Evolutionary conservation across 2,113 vertebrate species (phyloP).

Genomic region (Tylochromis polylepis): DNA sequence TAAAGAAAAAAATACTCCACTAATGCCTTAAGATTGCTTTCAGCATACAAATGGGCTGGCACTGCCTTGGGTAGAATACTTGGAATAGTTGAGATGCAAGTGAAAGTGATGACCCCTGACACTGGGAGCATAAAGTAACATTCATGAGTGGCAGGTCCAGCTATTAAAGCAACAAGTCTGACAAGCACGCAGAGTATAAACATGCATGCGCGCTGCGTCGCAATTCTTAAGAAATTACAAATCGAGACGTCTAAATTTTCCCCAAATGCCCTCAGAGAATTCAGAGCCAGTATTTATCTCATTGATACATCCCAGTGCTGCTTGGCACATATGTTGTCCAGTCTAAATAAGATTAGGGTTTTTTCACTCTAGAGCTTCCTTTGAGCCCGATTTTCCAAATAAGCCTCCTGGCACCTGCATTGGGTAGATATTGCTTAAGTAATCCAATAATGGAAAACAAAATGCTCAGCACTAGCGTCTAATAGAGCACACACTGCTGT

Average conservation of each 20-base stretch:
- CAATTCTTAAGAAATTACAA: not conserved
- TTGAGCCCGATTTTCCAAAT: conserved; percentile 25
- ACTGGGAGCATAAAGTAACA: conserved; percentile 20
- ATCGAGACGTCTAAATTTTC: not conserved
- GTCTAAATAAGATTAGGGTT: conserved; percentile 57
- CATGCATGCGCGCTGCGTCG: not conserved
- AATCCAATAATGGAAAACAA: conserved; percentile 51
- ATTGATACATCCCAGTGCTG: conserved; percentile 32
- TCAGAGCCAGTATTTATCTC: conserved; percentile 34
- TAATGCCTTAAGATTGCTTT: not conserved
- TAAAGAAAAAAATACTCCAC: not conserved
- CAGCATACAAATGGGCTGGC: not conserved
- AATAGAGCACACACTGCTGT: conserved; percentile 1
- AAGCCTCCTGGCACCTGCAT: conserved; percentile 44
- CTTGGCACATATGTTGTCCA: conserved; percentile 47
- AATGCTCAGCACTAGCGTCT: conserved; percentile 18
- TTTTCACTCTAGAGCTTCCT: conserved; percentile 18
- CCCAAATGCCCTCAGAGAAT: conserved; percentile 17
- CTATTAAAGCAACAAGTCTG: not conserved
- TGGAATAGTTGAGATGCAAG: conserved; percentile 31
- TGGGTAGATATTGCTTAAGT: conserved; percentile 42
- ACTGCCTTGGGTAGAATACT: conserved; percentile 28
- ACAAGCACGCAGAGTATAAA: not conserved
- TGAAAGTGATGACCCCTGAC: conserved; percentile 47
- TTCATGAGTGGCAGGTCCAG: not conserved